Percentiles rank a stretch among this genome's conserved stretches.
Evolutionary conservation across 2,888 invertebrate genomes (phyloP).

Genomic region (Apamea crenata): DNA sequence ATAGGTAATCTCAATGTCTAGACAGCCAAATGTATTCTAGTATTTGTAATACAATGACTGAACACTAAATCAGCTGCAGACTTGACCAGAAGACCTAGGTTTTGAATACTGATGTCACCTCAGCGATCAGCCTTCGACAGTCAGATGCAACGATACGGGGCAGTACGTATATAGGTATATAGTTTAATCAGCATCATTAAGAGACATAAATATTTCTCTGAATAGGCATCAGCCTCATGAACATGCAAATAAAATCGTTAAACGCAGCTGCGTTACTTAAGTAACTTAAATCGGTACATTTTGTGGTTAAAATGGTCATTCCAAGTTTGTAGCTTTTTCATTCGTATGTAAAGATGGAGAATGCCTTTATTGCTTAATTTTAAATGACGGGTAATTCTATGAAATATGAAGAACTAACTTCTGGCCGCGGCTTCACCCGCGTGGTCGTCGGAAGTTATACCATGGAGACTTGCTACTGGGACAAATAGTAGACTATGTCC

Average conservation of each 20-base stretch:
- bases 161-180: slow-evolving; percentile 10
- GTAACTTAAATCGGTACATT: slow-evolving; percentile 36
- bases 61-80: slow-evolving; percentile 76
- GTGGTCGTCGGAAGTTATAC: neutral
- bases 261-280: slow-evolving; percentile 37
- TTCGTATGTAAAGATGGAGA: slow-evolving; percentile 13
- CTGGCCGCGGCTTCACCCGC: neutral
- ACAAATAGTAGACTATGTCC: neutral
- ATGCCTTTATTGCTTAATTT: neutral
- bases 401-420: neutral
- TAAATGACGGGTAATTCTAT: neutral
- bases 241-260: slow-evolving; percentile 56
- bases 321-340: slow-evolving; percentile 30
- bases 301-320: slow-evolving; percentile 14
- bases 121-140: neutral
- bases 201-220: slow-evolving; percentile 36
- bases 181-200: slow-evolving; percentile 38
- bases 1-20: slow-evolving; percentile 80
- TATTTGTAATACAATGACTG: slow-evolving; percentile 88
- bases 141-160: neutral
- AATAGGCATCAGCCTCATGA: slow-evolving; percentile 34
- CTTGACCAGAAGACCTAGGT: slow-evolving; percentile 63
- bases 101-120: slow-evolving; percentile 56
- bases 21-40: slow-evolving; percentile 86
- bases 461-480: neutral